Conservation (phyloP, 2,113 vertebrate genomes). For the Copsychus sechellarum region DNA sequence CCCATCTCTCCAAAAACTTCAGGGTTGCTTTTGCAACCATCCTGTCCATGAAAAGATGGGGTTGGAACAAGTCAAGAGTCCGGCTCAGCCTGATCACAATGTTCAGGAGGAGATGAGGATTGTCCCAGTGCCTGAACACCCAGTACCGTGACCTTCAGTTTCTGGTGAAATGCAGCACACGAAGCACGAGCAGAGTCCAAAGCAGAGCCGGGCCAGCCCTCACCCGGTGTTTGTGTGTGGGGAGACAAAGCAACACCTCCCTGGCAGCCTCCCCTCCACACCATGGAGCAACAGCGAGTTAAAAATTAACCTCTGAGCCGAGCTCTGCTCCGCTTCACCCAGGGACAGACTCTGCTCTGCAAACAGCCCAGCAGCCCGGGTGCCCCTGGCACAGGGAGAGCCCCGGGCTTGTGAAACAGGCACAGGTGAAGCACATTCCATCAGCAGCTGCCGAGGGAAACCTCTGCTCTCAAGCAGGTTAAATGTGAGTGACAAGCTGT, state of each 20-base stretch:
- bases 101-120: not conserved
- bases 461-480: not conserved
- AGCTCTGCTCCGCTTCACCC: not conserved
- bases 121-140: not conserved
- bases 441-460: not conserved
- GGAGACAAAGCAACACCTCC: not conserved
- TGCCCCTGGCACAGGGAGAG: rapidly evolving
- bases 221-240: rapidly evolving
- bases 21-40: too few relatives aligned
- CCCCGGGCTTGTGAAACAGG: not conserved
- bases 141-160: not conserved
- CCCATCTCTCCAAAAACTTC: not conserved
- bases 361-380: not conserved
- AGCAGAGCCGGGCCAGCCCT: not conserved
- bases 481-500: not conserved
- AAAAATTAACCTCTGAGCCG: not conserved
- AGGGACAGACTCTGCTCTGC: not conserved
- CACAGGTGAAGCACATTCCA: not conserved
- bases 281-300: not conserved
- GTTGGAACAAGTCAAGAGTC: not conserved
- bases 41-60: not conserved
- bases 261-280: not conserved
- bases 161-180: not conserved
- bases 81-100: rapidly evolving
- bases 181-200: not conserved